A percentile compares a stretch with the other conserved stretches of the same genome.
These are phyloP conservation scores for Drosophila testacea DNA, from an alignment of 2,888 invertebrate genomes.

Conservation along the genomic window DNA sequence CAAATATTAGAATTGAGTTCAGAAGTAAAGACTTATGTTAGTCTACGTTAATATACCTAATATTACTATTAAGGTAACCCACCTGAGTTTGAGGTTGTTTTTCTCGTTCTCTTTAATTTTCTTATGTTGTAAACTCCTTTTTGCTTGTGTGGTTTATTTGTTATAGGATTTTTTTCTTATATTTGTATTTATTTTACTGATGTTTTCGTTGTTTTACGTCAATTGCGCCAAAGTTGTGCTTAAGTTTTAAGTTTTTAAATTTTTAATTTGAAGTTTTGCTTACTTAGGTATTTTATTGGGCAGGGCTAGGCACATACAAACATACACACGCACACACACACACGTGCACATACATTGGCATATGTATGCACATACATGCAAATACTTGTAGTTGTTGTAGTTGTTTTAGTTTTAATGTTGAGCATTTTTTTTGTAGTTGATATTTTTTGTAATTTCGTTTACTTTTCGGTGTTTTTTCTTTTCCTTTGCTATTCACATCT, in stretches of 20 bases:
- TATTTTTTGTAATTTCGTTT: slow-evolving; percentile 3
- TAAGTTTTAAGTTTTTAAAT: not conserved
- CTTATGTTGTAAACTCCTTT: slow-evolving; percentile 2
- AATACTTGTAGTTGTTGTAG: slow-evolving; percentile 18
- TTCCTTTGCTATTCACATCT: slow-evolving; percentile 17
- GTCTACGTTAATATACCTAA: too few relatives aligned
- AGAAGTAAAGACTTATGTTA: too few relatives aligned
- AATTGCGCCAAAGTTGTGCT: slow-evolving; percentile 7
- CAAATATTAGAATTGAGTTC: too few relatives aligned
- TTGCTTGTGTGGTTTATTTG: slow-evolving; percentile 9
- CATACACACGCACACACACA: slow-evolving; percentile 26
- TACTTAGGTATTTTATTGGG: slow-evolving; percentile 3
- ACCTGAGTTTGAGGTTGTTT: slow-evolving; percentile 24
- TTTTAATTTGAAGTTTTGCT: slow-evolving; percentile 1
- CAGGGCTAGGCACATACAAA: slow-evolving; percentile 13
- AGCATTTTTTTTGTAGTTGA: slow-evolving; percentile 26
- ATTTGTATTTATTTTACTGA: not conserved
- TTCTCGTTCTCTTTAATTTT: not conserved
- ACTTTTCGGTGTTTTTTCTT: slow-evolving; percentile 7
- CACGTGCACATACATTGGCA: not conserved
- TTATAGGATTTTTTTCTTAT: slow-evolving; percentile 1
- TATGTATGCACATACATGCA: slow-evolving; percentile 29
- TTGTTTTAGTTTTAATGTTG: slow-evolving; percentile 29
- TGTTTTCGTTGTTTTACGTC: slow-evolving; percentile 8
- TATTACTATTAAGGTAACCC: not conserved